Conservation (phyloP, 2,888 invertebrate species). For the Mythimna impura region DNA sequence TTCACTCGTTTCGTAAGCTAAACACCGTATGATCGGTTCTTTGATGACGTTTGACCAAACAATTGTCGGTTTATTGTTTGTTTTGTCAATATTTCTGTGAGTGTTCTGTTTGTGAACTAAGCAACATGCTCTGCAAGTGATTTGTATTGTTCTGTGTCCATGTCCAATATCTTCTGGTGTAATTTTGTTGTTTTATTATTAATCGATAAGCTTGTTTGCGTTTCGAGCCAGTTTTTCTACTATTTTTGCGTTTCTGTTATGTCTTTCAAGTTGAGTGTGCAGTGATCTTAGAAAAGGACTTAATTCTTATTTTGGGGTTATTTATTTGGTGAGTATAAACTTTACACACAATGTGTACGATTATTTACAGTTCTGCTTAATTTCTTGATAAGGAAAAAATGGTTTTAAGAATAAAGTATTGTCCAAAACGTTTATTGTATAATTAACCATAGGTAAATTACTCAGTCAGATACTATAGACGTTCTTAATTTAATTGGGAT, state of each 20-base stretch:
- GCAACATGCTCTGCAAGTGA: constrained; percentile 64
- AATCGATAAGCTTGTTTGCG: constrained; percentile 34
- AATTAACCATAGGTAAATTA: not conserved
- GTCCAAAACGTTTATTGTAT: constrained; percentile 42
- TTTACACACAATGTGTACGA: not conserved
- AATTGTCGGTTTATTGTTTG: constrained; percentile 80
- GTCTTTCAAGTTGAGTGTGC: constrained; percentile 41
- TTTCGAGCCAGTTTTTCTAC: constrained; percentile 47
- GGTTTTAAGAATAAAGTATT: constrained; percentile 5
- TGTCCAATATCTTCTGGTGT: constrained; percentile 42
- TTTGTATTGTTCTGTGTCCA: constrained; percentile 62
- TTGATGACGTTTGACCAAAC: constrained; percentile 84
- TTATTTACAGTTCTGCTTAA: not conserved
- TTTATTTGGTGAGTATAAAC: constrained; percentile 47
- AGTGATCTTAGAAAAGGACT: constrained; percentile 31
- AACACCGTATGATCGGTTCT: constrained; percentile 81
- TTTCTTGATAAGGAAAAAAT: constrained; percentile 12
- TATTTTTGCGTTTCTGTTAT: constrained; percentile 50
- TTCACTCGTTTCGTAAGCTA: constrained; percentile 80
- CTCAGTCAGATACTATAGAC: constrained; percentile 35
- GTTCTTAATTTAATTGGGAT: constrained; percentile 75
- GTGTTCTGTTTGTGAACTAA: constrained; percentile 69
- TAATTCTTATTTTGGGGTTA: constrained; percentile 7
- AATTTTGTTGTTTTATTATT: constrained; percentile 28
- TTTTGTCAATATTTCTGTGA: constrained; percentile 84